Evolutionary conservation across 2,888 invertebrate species (phyloP).

Genomic region (Apocheima hispidaria): DNA sequence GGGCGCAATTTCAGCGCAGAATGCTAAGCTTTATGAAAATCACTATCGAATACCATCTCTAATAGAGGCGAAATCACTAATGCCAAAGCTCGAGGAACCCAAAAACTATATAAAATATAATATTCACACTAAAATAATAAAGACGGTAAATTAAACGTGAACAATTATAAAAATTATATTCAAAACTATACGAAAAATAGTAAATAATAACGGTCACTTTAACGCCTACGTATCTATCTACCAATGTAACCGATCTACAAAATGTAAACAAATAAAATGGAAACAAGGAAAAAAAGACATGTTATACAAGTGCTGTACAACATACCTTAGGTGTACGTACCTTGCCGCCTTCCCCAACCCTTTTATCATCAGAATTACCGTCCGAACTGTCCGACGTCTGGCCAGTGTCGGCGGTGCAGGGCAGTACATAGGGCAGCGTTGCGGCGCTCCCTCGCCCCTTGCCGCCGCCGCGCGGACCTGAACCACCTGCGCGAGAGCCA

Average conservation of each 20-base stretch:
- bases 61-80: constrained; percentile 8
- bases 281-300: constrained; percentile 38
- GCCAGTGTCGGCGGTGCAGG: constrained; percentile 76
- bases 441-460: constrained; percentile 76
- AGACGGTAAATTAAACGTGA: background rate
- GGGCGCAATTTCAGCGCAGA: constrained; percentile 17
- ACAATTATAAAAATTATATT: constrained; percentile 12
- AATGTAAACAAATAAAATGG: constrained; percentile 40
- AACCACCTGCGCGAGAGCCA: constrained; percentile 39
- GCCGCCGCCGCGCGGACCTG: constrained; percentile 76
- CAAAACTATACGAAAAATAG: constrained; percentile 11
- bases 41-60: constrained; percentile 1
- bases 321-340: constrained; percentile 57
- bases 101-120: constrained; percentile 26
- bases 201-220: constrained; percentile 26
- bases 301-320: constrained; percentile 46
- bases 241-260: constrained; percentile 34
- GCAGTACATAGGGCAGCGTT: constrained; percentile 81
- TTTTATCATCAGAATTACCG: constrained; percentile 74
- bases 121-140: constrained; percentile 12
- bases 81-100: constrained; percentile 30
- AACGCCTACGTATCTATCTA: constrained; percentile 24
- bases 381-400: constrained; percentile 81
- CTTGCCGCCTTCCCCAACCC: constrained; percentile 72
- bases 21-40: constrained; percentile 14